Conservation (phyloP, 2,797 vertebrate genomes). For the Pipistrellus nathusii region DNA sequence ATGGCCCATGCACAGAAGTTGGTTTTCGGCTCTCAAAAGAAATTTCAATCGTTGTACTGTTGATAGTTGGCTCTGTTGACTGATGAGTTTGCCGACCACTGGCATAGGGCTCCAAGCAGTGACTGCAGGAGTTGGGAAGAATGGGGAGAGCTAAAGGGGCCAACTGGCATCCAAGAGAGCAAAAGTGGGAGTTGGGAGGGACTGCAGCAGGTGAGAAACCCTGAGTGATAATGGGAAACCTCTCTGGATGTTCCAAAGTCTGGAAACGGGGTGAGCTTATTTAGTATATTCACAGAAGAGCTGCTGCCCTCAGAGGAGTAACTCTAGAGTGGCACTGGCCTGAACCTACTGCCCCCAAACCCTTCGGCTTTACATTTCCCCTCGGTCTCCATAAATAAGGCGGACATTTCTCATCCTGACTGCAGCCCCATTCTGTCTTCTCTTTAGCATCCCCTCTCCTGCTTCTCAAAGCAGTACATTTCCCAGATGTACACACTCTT, state of each 20-base stretch:
- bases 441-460: neutral
- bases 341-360: neutral
- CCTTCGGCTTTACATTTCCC: neutral
- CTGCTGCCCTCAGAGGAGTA: neutral
- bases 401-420: neutral
- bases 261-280: neutral
- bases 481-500: neutral
- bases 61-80: no score
- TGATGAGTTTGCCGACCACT: no score
- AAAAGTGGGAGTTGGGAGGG: neutral
- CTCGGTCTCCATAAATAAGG: neutral
- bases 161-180: neutral
- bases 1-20: no score
- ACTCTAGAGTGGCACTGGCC: neutral
- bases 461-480: neutral
- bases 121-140: neutral
- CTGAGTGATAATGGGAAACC: neutral
- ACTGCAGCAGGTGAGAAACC: neutral
- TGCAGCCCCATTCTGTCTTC: accelerated
- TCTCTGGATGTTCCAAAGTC: neutral
- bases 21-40: no score
- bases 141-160: neutral
- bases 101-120: neutral
- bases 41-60: no score
- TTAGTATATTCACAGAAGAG: neutral